Evolutionary conservation across 30 jellyfish, hydroid and myxozoan genomes (phyloP).

Genomic region (Rhopilema esculentum): DNA sequence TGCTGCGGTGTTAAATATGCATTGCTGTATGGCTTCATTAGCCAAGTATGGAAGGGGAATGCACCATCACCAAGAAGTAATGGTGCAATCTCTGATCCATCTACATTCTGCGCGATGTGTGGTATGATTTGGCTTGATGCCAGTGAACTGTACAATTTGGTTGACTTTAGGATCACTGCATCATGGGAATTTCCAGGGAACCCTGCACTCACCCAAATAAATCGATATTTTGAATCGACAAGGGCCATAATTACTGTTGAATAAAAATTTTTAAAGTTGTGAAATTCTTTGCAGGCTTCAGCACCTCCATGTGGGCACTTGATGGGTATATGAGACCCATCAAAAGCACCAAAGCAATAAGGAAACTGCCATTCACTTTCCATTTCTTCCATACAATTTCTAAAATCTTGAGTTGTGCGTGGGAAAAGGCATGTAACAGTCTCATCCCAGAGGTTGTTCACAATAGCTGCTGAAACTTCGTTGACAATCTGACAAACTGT

Average conservation of each 20-base stretch:
- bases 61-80: slow-evolving; percentile 74
- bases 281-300: slow-evolving; percentile 65
- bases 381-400: slow-evolving; percentile 57
- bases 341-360: slow-evolving; percentile 70
- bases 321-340: slow-evolving; percentile 66
- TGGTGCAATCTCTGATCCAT: slow-evolving; percentile 47
- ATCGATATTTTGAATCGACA: slow-evolving; percentile 73
- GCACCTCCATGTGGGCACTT: slow-evolving; percentile 78
- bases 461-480: slow-evolving; percentile 53
- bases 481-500: slow-evolving; percentile 63
- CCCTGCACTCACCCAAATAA: slow-evolving; percentile 52
- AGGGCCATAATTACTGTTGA: slow-evolving; percentile 62
- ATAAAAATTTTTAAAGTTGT: slow-evolving; percentile 62
- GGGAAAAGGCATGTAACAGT: slow-evolving; percentile 48
- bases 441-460: slow-evolving; percentile 68
- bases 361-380: slow-evolving; percentile 77
- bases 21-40: slow-evolving; percentile 71
- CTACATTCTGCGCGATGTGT: slow-evolving; percentile 47
- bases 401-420: slow-evolving; percentile 53
- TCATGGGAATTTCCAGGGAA: slow-evolving; percentile 67
- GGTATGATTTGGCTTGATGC: slow-evolving; percentile 51
- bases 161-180: slow-evolving; percentile 54
- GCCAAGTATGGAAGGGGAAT: slow-evolving; percentile 75
- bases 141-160: slow-evolving; percentile 49
- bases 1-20: slow-evolving; percentile 61